These are phyloP conservation scores for Callyntrura guangdongensis DNA, from an alignment of 2,888 invertebrate species.

Conservation along the genomic window DNA sequence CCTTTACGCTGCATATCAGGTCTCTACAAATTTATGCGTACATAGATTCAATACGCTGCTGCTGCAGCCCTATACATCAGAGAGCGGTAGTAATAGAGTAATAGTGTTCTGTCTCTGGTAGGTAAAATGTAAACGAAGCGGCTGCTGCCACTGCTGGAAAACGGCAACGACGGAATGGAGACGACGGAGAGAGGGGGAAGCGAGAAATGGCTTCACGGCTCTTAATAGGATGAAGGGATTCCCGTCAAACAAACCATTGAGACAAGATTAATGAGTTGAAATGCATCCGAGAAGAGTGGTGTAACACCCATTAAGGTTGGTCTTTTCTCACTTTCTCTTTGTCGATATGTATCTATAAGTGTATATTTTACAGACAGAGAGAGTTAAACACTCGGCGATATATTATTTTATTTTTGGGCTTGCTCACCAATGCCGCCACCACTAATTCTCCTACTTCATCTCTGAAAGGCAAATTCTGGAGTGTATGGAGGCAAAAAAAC, in stretches of 20 bases:
- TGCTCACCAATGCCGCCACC: constrained; percentile 22
- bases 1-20: constrained; percentile 37
- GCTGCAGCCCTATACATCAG: background rate
- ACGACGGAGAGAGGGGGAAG: constrained; percentile 77
- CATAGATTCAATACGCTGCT: background rate
- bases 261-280: constrained; percentile 84
- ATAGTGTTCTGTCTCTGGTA: background rate
- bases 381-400: constrained; percentile 59
- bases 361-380: constrained; percentile 52
- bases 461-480: constrained; percentile 12
- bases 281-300: constrained; percentile 77
- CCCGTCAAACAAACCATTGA: constrained; percentile 85
- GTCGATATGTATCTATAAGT: constrained; percentile 66
- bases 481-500: background rate
- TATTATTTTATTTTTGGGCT: constrained; percentile 56
- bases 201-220: constrained; percentile 84
- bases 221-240: constrained; percentile 85
- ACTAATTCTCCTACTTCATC: background rate
- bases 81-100: background rate
- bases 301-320: constrained; percentile 79
- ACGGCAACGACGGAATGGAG: constrained; percentile 29
- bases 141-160: constrained; percentile 62
- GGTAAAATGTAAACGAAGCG: constrained; percentile 36
- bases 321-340: constrained; percentile 78
- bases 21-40: constrained; percentile 12